Evolutionary conservation across 2,888 invertebrate genomes (phyloP), one percentile per base, ranked within the genome.

Genomic region (Homarus gammarus): DNA sequence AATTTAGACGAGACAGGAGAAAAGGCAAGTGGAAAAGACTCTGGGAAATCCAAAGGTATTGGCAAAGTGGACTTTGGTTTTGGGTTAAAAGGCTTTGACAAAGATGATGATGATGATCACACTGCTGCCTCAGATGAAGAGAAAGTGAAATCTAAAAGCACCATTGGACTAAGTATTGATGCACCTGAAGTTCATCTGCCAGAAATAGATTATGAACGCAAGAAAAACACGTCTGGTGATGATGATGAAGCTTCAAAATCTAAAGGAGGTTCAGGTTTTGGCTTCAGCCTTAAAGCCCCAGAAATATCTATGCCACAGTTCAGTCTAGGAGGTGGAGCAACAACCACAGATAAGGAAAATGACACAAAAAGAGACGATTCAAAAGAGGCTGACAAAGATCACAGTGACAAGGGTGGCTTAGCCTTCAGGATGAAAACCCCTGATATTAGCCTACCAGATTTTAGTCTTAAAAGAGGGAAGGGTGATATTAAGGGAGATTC

Each of bases 51-150:
- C 6, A 44, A 73, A 31, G 85, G 85, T 27, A 12, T 85, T 5
- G 86, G 79, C 0, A 44, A 70, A 31, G 44, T 70, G 70, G 70
- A 44, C 70, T 78, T 86, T 31, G 27, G 64, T 64, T 51, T 86
- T n/a, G 86, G 79, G 15, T 64, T 86, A 6, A 77, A 86, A 31
- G 86, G 86, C 18, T 49, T 83, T 40, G 36, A 27, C 18, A 78
- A 56, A 68, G 70, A 86, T 44, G 79, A 70, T 36, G 85, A 78
- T 56, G 56, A 75, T 61, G 85, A 78, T 31, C 77, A 85, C 38
- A 79, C 78, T 15, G 86, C 70, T 18, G 86, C 78, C 40, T 86
- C 86, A 36, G 86, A 86, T 36, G 86, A 86, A 70, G 86, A 86
- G 70, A 86, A 86, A 70, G 78, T 86, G 15, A 84, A 83, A 56